Base-by-base conservation (phyloP, 92 coral and sea anemone species). In the Chrysogorgia sp. region DNA sequence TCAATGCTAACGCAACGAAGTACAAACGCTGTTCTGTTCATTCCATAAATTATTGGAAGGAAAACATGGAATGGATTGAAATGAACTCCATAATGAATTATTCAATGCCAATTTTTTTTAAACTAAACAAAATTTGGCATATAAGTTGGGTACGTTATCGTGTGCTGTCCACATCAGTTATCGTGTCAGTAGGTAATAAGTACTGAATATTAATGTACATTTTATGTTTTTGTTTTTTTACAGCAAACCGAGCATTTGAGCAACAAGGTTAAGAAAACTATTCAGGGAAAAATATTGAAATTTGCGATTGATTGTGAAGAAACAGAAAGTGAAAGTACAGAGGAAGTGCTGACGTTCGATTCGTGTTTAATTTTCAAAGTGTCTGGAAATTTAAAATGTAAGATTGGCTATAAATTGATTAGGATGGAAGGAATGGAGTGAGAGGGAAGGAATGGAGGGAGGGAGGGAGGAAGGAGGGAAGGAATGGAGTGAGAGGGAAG, bases 361-460 rank as follows among this genome's bases (percentile, higher is more conserved):
- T 71, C 78, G 6, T 71, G 78, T 71, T 52, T 52, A 30, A 23
- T 52, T 17, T 50, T 71, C 14, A 71, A 71, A 71, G 78, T 71
- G 2, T 25, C 78, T 55, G 78, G 78, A 13, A 17, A 50, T 8
- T 50, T 71, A 5, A 25, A 30, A 48, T 50, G 78, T 71, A 50
- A 71, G 61, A 0, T 47, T 7, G n/a, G 53, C 17, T 7, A 47
- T 15, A 15, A n/a, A 47, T 7, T 7, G 53, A n/a, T 2, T 2
- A 15, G 53, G n/a, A 47, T 7, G n/a, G 53, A 47, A n/a, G n/a
- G n/a, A n/a, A n/a, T n/a, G n/a, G n/a, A n/a, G n/a, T 2, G 14
- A 15, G 10, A 15, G 10, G 53, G 53, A 47, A 15, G 53, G n/a
- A 47, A 2, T 12, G 10, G 2, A 6, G 53, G 53, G 15, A 47